phyloP scores from a whole-genome alignment of 2,888 invertebrate species.

The Lasioglossum morio region DNA sequence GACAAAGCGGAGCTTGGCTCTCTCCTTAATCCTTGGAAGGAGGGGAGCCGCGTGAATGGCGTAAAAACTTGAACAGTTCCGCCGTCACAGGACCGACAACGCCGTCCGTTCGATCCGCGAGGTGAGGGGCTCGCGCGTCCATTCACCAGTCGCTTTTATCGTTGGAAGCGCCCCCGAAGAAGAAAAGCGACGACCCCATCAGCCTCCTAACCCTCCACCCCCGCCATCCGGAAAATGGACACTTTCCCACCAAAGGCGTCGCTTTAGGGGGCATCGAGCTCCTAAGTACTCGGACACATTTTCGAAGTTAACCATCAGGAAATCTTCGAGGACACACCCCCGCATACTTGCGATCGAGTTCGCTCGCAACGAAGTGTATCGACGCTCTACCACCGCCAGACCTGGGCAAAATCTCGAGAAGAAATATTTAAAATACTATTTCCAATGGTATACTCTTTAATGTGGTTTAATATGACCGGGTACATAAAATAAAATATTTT shows the following conservation, averaged over 20 bases:
- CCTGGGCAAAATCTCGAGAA: too few relatives aligned
- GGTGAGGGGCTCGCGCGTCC: constrained; percentile 57
- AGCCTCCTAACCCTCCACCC: constrained; percentile 3
- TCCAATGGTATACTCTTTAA: too few relatives aligned
- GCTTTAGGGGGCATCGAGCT: constrained; percentile 39
- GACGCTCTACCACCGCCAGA: neutral
- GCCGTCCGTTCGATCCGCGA: constrained; percentile 61
- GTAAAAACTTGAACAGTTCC: constrained; percentile 70
- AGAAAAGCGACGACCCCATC: constrained; percentile 50
- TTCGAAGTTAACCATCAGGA: constrained; percentile 55
- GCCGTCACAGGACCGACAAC: constrained; percentile 32
- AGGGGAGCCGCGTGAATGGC: constrained; percentile 52
- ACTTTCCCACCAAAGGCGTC: constrained; percentile 54
- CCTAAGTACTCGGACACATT: constrained; percentile 54
- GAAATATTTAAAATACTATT: too few relatives aligned
- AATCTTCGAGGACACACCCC: constrained; percentile 28
- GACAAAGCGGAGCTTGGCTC: constrained; percentile 61
- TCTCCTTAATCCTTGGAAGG: constrained; percentile 57
- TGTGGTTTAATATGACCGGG: neutral
- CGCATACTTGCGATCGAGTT: neutral
- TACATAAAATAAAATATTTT: too few relatives aligned
- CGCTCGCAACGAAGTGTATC: constrained; percentile 13
- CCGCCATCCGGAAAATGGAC: constrained; percentile 60
- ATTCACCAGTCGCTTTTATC: constrained; percentile 70
- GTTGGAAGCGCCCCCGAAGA: constrained; percentile 61